These are phyloP conservation scores for Trissolcus japonicus DNA, from an alignment of 2,888 invertebrate species.

Conservation along the genomic window DNA sequence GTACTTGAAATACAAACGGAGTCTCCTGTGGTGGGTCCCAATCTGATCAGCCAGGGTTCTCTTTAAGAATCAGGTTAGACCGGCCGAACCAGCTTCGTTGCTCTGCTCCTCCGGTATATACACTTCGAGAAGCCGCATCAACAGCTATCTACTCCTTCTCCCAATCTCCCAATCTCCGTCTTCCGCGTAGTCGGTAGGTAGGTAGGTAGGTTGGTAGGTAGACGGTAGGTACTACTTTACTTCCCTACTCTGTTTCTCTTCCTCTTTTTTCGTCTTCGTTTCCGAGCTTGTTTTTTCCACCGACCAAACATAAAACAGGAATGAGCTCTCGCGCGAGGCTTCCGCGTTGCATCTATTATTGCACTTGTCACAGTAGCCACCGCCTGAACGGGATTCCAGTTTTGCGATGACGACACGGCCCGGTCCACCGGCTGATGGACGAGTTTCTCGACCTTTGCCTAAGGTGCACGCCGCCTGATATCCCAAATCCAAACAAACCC, in stretches of 20 bases:
- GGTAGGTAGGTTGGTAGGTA: slow-evolving; percentile 65
- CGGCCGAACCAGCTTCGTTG: slow-evolving; percentile 76
- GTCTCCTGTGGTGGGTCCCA: slow-evolving; percentile 74
- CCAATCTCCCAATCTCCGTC: slow-evolving; percentile 69
- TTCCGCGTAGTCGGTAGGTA: slow-evolving; percentile 70
- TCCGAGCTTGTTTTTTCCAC: slow-evolving; percentile 53
- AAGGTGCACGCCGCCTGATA: slow-evolving; percentile 17
- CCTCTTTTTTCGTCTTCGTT: slow-evolving; percentile 53
- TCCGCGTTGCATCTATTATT: slow-evolving; percentile 72
- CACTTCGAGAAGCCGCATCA: slow-evolving; percentile 54
- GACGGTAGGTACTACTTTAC: slow-evolving; percentile 62
- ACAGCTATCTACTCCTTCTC: slow-evolving; percentile 60
- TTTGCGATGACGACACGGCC: slow-evolving; percentile 61
- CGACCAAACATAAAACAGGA: slow-evolving; percentile 56
- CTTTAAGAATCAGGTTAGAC: slow-evolving; percentile 77
- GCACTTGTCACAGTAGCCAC: slow-evolving; percentile 68
- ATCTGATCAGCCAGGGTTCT: slow-evolving; percentile 72
- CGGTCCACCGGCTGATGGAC: slow-evolving; percentile 57
- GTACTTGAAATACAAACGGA: slow-evolving; percentile 74
- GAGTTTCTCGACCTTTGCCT: slow-evolving; percentile 53
- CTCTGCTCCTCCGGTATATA: slow-evolving; percentile 63
- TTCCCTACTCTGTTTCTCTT: slow-evolving; percentile 58
- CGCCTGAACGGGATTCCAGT: slow-evolving; percentile 67
- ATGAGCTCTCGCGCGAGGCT: slow-evolving; percentile 58
- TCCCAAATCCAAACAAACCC: slow-evolving; percentile 29